Conservation (phyloP, 30 jellyfish, hydroid and myxozoan genomes). For the Turritopsis rubra region DNA sequence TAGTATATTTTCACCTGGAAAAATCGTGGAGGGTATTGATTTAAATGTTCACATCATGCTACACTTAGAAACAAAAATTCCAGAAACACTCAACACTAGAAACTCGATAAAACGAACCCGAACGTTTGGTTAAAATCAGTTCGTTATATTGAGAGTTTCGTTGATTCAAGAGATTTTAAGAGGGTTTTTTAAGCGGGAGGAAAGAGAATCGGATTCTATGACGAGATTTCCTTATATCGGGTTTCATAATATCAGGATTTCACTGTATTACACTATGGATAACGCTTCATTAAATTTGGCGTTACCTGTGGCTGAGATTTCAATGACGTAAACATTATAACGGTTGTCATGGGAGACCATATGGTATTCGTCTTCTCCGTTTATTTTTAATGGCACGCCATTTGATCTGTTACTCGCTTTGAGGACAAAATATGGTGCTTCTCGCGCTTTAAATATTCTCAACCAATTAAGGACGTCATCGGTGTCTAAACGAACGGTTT, state of each 20-base stretch:
- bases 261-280: too few relatives aligned
- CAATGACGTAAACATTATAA: constrained; percentile 40
- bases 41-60: neutral
- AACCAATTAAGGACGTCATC: constrained; percentile 79
- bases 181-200: too few relatives aligned
- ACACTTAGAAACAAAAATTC: neutral
- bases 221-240: too few relatives aligned
- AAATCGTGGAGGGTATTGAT: neutral
- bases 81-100: neutral
- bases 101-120: too few relatives aligned
- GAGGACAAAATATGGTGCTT: constrained; percentile 60
- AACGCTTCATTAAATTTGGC: too few relatives aligned
- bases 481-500: constrained; percentile 52
- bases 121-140: too few relatives aligned
- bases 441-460: constrained; percentile 63
- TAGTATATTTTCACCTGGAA: constrained; percentile 40
- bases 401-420: constrained; percentile 51
- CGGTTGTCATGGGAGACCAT: constrained; percentile 47
- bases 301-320: constrained; percentile 73
- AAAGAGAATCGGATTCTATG: too few relatives aligned
- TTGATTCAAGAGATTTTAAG: too few relatives aligned
- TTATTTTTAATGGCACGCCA: constrained; percentile 54
- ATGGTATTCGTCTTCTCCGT: constrained; percentile 55
- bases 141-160: too few relatives aligned
- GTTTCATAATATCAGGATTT: too few relatives aligned